These are phyloP conservation scores for Argyresthia albistria DNA, from an alignment of 2,888 invertebrate genomes.

Conservation along the genomic window DNA sequence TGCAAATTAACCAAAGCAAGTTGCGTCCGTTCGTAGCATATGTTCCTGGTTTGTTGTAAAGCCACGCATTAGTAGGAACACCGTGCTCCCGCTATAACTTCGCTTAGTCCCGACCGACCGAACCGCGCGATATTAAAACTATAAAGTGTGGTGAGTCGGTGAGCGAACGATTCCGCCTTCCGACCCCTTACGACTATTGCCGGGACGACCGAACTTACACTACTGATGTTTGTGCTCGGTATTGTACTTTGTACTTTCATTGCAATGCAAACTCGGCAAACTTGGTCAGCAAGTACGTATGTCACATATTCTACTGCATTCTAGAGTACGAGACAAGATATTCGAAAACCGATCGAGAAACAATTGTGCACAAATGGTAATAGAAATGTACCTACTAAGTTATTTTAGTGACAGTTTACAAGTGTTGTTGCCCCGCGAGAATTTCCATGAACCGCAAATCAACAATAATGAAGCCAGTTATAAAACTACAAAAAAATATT, in stretches of 20 bases:
- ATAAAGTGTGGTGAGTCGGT: slow-evolving; percentile 52
- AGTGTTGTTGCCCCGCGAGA: no score
- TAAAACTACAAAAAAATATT: no score
- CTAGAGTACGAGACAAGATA: no score
- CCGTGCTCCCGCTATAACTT: slow-evolving; percentile 45
- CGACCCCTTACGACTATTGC: slow-evolving; percentile 29
- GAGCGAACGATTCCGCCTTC: slow-evolving; percentile 13
- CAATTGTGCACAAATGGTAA: no score
- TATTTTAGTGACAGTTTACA: no score
- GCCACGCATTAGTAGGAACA: slow-evolving; percentile 49
- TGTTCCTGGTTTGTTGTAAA: slow-evolving; percentile 23
- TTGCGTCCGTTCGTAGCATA: slow-evolving; percentile 24
- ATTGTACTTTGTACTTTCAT: neutral
- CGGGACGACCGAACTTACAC: slow-evolving; percentile 6
- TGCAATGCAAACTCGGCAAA: neutral
- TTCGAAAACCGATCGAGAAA: no score
- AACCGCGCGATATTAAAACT: slow-evolving; percentile 63
- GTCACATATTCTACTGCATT: no score
- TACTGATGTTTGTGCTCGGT: neutral
- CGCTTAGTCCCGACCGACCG: slow-evolving; percentile 33
- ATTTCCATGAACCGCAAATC: no score
- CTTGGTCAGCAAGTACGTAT: no score
- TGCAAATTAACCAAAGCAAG: slow-evolving; percentile 23
- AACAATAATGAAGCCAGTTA: no score
- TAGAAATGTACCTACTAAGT: no score